Conservation (phyloP, 2,797 vertebrate genomes). For the Salarias fasciatus region DNA sequence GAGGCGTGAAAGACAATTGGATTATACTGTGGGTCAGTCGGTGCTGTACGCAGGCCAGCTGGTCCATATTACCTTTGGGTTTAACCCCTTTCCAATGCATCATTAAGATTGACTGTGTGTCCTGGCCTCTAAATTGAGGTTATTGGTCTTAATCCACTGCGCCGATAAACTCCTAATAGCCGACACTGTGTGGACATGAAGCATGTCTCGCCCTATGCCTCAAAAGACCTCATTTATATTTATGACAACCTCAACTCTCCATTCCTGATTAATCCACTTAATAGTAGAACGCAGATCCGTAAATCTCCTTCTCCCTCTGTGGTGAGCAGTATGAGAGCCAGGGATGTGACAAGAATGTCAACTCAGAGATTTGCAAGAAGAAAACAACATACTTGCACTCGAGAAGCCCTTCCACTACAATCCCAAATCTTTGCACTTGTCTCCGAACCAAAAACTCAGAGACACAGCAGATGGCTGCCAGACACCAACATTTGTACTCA, state of each 20-base stretch:
- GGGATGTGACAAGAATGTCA: slow-evolving; percentile 73
- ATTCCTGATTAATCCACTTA: slow-evolving; percentile 84
- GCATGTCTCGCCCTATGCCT: slow-evolving; percentile 52
- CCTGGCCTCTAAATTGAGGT: slow-evolving; percentile 73
- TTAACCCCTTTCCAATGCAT: slow-evolving; percentile 70
- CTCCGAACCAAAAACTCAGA: slow-evolving; percentile 33
- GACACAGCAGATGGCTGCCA: slow-evolving; percentile 40
- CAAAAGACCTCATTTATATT: slow-evolving; percentile 80
- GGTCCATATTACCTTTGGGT: slow-evolving; percentile 63
- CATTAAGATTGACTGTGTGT: slow-evolving; percentile 65
- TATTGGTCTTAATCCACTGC: slow-evolving; percentile 74
- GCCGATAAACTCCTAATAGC: slow-evolving; percentile 74
- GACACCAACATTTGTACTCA: slow-evolving; percentile 44
- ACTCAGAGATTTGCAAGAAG: slow-evolving; percentile 53
- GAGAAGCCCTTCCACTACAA: slow-evolving; percentile 31
- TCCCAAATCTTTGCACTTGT: slow-evolving; percentile 37
- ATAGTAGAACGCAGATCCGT: slow-evolving; percentile 76
- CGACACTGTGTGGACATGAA: slow-evolving; percentile 62
- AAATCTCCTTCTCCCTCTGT: slow-evolving; percentile 70
- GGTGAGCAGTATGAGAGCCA: slow-evolving; percentile 48
- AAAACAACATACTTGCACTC: slow-evolving; percentile 11
- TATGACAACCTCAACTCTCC: slow-evolving; percentile 76
- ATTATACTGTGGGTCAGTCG: slow-evolving; percentile 56
- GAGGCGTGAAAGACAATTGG: slow-evolving; percentile 59
- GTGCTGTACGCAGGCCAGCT: slow-evolving; percentile 51